Conservation (phyloP, 2,797 vertebrate genomes). For the Galago senegalensis region DNA sequence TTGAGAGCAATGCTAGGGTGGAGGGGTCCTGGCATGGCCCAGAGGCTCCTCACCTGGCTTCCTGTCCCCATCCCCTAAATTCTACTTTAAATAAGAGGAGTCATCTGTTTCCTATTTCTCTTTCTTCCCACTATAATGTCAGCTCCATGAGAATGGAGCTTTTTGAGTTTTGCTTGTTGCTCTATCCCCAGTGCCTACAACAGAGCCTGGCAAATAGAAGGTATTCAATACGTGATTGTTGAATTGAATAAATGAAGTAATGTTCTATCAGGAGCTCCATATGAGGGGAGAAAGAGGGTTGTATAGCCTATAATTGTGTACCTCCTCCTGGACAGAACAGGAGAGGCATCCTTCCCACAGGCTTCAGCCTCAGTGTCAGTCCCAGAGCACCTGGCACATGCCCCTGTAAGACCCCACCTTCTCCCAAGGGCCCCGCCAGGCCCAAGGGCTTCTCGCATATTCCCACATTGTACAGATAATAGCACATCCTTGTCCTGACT, state of each 20-base stretch:
- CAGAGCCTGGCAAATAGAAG: neutral
- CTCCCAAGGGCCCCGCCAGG: neutral
- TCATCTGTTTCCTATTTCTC: neutral
- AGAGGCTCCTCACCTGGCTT: neutral
- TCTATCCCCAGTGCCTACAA: neutral
- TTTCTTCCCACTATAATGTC: neutral
- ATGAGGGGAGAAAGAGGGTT: neutral
- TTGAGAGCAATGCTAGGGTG: neutral
- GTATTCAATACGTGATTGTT: neutral
- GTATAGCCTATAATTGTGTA: neutral
- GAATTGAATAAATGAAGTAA: neutral
- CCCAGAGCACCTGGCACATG: neutral
- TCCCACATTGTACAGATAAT: neutral
- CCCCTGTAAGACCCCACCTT: neutral
- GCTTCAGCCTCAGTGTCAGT: neutral
- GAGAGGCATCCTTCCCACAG: neutral
- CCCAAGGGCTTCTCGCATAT: neutral
- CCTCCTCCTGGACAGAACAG: neutral
- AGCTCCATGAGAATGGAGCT: neutral
- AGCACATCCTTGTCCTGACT: neutral
- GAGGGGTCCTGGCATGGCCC: neutral
- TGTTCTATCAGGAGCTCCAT: neutral
- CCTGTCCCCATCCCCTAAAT: neutral
- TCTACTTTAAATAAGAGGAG: neutral
- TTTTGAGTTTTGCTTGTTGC: neutral